Conservation (phyloP, 2,888 invertebrate genomes). For the Candidula unifasciata region DNA sequence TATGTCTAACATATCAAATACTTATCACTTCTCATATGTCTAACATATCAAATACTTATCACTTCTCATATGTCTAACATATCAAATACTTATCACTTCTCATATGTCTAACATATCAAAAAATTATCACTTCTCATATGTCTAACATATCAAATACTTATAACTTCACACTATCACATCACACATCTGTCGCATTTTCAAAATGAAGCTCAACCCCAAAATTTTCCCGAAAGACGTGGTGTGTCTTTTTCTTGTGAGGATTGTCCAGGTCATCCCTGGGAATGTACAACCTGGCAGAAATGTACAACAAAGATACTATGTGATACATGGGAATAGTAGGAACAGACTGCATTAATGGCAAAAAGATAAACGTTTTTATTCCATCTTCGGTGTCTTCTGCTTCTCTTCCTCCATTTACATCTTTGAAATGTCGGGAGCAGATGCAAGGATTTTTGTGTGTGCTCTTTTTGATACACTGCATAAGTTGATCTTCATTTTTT, state of each 20-base stretch:
- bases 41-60: background rate
- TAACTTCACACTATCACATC: background rate
- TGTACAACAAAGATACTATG: background rate
- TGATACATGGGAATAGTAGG: too few relatives aligned
- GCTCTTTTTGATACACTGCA: too few relatives aligned
- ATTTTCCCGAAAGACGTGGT: constrained; percentile 77
- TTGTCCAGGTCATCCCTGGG: constrained; percentile 79
- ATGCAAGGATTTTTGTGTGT: too few relatives aligned
- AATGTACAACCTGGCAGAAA: constrained; percentile 59
- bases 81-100: background rate
- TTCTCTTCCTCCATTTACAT: too few relatives aligned
- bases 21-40: background rate
- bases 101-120: background rate
- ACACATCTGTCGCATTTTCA: constrained; percentile 60
- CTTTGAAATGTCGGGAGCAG: too few relatives aligned
- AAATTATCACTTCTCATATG: background rate
- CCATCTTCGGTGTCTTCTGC: too few relatives aligned
- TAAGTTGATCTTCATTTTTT: too few relatives aligned
- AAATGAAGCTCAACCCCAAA: constrained; percentile 77
- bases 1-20: background rate
- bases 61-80: background rate
- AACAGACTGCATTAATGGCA: too few relatives aligned
- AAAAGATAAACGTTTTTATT: too few relatives aligned
- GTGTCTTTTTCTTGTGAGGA: constrained; percentile 79
- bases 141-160: background rate